phyloP scores from a whole-genome alignment of 2,888 invertebrate species.

The Enchytraeus crypticus region DNA sequence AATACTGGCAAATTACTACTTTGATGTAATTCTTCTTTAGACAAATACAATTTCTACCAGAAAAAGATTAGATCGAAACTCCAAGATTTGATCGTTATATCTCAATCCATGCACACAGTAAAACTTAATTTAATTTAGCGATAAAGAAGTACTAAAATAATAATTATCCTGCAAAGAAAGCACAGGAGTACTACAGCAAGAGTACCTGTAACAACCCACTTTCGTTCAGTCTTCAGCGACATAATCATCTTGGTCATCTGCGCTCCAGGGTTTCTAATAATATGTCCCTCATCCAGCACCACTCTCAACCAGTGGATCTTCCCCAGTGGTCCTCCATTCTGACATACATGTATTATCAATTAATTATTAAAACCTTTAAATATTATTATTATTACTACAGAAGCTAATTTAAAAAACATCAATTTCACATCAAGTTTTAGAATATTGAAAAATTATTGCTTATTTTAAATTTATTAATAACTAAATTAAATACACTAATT shows the following conservation, averaged over 20 bases:
- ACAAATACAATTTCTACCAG: no score
- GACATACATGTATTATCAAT: neutral
- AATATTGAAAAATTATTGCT: neutral
- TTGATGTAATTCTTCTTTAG: no score
- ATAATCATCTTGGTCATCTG: slow-evolving; percentile 74
- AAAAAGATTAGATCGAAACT: no score
- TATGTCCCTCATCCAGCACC: slow-evolving; percentile 98
- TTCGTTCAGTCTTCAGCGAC: slow-evolving; percentile 30
- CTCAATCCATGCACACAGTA: no score
- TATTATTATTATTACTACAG: no score
- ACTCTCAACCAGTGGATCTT: slow-evolving; percentile 91
- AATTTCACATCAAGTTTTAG: neutral
- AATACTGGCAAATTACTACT: no score
- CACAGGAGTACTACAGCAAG: no score
- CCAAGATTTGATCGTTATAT: no score
- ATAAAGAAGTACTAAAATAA: no score
- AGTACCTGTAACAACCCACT: slow-evolving; percentile 36
- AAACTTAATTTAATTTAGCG: neutral
- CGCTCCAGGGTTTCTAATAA: slow-evolving; percentile 98
- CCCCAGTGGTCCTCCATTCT: slow-evolving; percentile 28
- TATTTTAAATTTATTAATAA: neutral
- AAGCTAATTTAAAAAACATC: no score
- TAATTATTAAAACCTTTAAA: neutral
- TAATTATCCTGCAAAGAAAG: no score
- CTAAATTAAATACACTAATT: neutral